Evolutionary conservation across 53 echinoderm and acorn worm genomes (phyloP), one percentile per base, ranked within the genome.

Genomic region (Mesocentrotus franciscanus): DNA sequence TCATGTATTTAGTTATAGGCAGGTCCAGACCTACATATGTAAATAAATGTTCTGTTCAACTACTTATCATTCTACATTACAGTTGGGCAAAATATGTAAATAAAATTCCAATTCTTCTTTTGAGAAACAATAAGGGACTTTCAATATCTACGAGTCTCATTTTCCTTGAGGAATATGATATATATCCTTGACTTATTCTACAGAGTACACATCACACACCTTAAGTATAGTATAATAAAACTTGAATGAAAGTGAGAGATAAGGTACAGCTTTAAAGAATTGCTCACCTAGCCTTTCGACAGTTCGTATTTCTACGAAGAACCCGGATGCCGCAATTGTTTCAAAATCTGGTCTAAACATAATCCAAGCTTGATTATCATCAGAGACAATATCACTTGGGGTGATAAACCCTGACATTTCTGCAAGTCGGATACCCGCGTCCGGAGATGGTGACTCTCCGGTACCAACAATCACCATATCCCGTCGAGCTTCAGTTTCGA

Each of bases 331-430:
- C 27, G 49, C 26, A 15, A 20, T 56, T 17, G 49, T 7, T 74
- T 56, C 72, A 57, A n/a, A 57, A 87, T 92, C 92, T 7, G 92
- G 34, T n/a, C 39, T 34, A 29, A 92, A 92, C 74, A 92, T 20
- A 17, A 92, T 64, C 92, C 92, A 92, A 4, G 56, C 55, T 36
- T 92, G 49, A 56, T 71, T 71, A 33, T 22, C 74, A 26, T 92
- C 56, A n/a, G 42, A 71, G 15, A 92, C 68, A 16, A 92, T 49
- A 68, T 92, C 92, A 92, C 49, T 92, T 1, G 74, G 92, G 9
- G 92, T 92, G 56, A 92, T 74, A 72, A 26, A 36, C 10, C 92
- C 92, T 26, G 92, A 92, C 15, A 92, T 34, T 56, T 10, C 72
- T 6, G 49, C 49, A 34, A 92, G 71, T 71, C 32, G 39, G 71